Base-by-base conservation (phyloP, 2,797 vertebrate species). In the Clamator glandarius region DNA sequence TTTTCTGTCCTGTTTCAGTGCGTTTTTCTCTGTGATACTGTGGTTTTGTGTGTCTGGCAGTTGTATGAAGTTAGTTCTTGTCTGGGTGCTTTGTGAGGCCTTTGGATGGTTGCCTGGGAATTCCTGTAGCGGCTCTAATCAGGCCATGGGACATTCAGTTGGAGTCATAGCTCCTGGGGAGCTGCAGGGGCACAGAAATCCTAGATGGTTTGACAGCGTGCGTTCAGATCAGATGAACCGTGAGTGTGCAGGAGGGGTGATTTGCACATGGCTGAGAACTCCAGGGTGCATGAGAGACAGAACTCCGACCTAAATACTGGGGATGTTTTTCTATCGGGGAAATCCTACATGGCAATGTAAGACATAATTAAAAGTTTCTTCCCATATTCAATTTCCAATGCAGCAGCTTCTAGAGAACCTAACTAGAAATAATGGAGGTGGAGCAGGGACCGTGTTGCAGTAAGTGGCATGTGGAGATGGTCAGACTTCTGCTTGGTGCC, bases 61-160 rank as follows among this genome's bases (percentile, higher is more conserved):
- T 35, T 50, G 26, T 4, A 54, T 28, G 62, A 77, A 57, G 52
- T 54, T 87, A 78, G 9, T 72, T 70, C 68, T 80, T 64, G 31
- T 68, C 68, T 57, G 76, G 44, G 25, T 70, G 42, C 72, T 83
- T 87, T 74, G 79, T 50, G 61, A 74, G 36, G 20, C 36, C 79
- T 77, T 90, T 90, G 94, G 73, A 77, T 62, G 50, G 25, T 67
- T 92, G 94, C 79, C 88, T 91, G 18, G 79, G 69, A 75, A 84
- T 93, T 90, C 41, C 29, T 81, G 61, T 29, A 76, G 64, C 72
- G 69, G 21, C 73, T 88, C 15, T 39, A 14, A 26, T 81, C 41
- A 29, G 83, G 54, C 68, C 36, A 5, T 58, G 50, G 85, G 69
- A 81, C 86, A 55, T 72, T 81, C 50, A 90, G 23, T 5, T 81